A percentile compares a stretch with the other conserved stretches of the same genome.
Evolutionary conservation across 1,140 invertebrate species (phyloP).

Genomic region (Halyomorpha halys): DNA sequence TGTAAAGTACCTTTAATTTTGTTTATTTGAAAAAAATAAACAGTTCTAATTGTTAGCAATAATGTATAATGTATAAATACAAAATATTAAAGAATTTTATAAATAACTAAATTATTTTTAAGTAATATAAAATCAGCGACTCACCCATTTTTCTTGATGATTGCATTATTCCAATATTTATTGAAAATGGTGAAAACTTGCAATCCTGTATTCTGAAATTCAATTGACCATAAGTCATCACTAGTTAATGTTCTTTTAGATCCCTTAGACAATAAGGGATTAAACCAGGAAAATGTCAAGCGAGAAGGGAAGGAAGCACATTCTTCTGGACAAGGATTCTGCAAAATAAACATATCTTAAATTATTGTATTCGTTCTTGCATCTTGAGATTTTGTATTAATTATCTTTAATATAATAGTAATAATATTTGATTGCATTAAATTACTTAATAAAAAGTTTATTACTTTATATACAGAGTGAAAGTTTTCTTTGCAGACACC

Average conservation of each 20-base stretch:
- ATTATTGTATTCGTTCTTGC: no score
- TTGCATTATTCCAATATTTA: constrained; percentile 62
- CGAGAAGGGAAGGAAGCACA: constrained; percentile 75
- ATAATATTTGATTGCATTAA: no score
- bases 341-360: constrained; percentile 32
- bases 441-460: no score
- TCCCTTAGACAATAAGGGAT: constrained; percentile 67
- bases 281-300: constrained; percentile 88
- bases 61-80: no score
- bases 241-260: constrained; percentile 70
- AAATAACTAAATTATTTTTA: no score
- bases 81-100: no score
- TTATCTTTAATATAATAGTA: not conserved
- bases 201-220: constrained; percentile 66
- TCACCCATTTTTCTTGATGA: constrained; percentile 38
- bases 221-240: constrained; percentile 81
- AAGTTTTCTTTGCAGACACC: no score
- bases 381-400: no score
- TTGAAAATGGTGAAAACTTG: constrained; percentile 76
- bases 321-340: constrained; percentile 81
- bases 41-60: no score
- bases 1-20: no score
- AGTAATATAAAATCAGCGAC: not conserved
- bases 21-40: no score
- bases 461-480: no score